Evolutionary conservation across 1,140 invertebrate species (phyloP).

Genomic region (Anoplophora glabripennis): DNA sequence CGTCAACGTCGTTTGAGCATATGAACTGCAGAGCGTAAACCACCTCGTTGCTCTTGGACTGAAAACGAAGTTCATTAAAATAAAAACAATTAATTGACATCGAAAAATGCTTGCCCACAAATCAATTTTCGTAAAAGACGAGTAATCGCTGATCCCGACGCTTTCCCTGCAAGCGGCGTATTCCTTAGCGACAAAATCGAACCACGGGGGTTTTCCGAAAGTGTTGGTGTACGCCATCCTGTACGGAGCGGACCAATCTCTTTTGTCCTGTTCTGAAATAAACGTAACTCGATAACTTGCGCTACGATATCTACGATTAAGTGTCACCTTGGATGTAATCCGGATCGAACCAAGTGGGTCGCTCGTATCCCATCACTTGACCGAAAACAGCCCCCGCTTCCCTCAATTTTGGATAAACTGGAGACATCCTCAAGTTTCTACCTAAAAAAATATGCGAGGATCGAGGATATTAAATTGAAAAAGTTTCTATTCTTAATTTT

Average conservation of each 20-base stretch:
- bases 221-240: constrained; percentile 73
- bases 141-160: constrained; percentile 94
- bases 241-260: constrained; percentile 52
- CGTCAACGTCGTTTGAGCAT: constrained; percentile 96
- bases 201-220: constrained; percentile 91
- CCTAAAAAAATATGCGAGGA: too few species aligned
- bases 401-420: constrained; percentile 89
- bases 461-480: too few species aligned
- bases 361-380: constrained; percentile 97
- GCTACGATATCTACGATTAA: not conserved
- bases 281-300: not conserved
- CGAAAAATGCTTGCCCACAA: constrained; percentile 66
- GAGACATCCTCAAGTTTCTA: constrained; percentile 90
- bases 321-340: constrained; percentile 54
- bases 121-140: constrained; percentile 97
- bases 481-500: not conserved
- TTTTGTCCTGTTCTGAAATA: constrained; percentile 33
- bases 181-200: constrained; percentile 82
- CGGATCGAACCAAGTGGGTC: constrained; percentile 87
- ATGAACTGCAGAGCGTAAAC: constrained; percentile 88
- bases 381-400: constrained; percentile 95
- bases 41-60: constrained; percentile 84
- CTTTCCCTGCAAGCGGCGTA: constrained; percentile 93
- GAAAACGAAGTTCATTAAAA: constrained; percentile 24
- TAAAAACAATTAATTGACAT: not conserved